Percentiles rank a stretch among this genome's conserved stretches.
These are phyloP conservation scores for Scaptomyza montana DNA, from an alignment of 1,140 invertebrate species.

Conservation along the genomic window DNA sequence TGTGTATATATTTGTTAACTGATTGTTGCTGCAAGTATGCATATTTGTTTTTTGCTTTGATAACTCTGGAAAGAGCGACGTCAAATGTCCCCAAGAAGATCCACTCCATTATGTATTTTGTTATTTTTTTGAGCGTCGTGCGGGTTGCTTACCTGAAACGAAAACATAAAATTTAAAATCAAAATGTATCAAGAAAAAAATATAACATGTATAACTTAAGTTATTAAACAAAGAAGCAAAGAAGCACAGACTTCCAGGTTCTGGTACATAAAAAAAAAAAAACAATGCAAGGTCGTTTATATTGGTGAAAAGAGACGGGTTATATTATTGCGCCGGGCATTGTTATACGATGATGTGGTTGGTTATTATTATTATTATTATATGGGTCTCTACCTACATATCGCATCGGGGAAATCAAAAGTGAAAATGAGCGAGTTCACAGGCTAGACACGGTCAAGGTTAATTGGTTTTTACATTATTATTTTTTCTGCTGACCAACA, in stretches of 20 bases:
- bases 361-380: slow-evolving; percentile 19
- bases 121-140: neutral
- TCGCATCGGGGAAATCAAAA: slow-evolving; percentile 1
- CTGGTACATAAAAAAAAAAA: slow-evolving; percentile 51
- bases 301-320: slow-evolving; percentile 34
- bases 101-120: neutral
- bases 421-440: slow-evolving; percentile 17
- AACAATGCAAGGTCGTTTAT: slow-evolving; percentile 71
- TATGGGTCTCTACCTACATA: neutral
- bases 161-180: slow-evolving; percentile 29
- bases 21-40: too few species aligned
- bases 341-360: slow-evolving; percentile 27
- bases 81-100: neutral
- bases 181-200: slow-evolving; percentile 47
- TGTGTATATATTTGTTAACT: too few species aligned
- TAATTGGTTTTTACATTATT: neutral
- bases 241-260: slow-evolving; percentile 34
- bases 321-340: slow-evolving; percentile 32
- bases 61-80: neutral
- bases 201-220: slow-evolving; percentile 38
- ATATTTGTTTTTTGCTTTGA: too few species aligned
- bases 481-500: neutral
- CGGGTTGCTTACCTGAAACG: slow-evolving; percentile 52
- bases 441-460: slow-evolving; percentile 41
- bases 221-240: slow-evolving; percentile 38